Percentiles rank a stretch among this genome's conserved stretches.
Evolutionary conservation across 2,113 vertebrate species (phyloP).

Genomic region (Genyomyrus donnyi): DNA sequence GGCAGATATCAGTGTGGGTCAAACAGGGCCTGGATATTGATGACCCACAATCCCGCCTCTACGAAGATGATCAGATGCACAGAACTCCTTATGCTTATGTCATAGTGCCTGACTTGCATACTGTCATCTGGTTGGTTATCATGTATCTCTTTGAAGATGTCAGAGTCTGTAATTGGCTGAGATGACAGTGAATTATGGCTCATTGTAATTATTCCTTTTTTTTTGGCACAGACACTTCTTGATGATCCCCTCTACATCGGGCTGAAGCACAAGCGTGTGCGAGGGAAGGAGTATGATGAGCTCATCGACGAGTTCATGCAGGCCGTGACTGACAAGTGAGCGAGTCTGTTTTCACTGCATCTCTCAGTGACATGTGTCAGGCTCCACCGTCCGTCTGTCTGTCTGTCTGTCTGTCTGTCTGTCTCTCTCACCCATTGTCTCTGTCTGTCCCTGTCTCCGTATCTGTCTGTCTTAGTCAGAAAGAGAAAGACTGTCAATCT

Average conservation of each 20-base stretch:
- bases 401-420: not conserved
- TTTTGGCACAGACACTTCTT: slow-evolving; percentile 72
- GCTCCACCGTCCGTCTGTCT: not conserved
- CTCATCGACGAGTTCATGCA: slow-evolving; percentile 96
- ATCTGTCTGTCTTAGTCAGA: not conserved
- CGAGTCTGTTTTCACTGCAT: not conserved
- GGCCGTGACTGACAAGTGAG: slow-evolving; percentile 90
- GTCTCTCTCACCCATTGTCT: not conserved
- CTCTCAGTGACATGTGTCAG: not conserved
- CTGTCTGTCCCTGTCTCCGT: too few species aligned
- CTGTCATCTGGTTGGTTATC: not conserved
- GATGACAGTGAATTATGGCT: not conserved
- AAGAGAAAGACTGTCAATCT: too few species aligned
- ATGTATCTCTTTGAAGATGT: not conserved
- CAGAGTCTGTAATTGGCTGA: not conserved
- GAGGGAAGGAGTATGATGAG: slow-evolving; percentile 86
- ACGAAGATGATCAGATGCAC: not conserved
- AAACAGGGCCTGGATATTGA: not conserved
- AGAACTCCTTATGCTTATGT: not conserved
- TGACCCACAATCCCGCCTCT: not conserved
- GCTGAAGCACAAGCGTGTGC: slow-evolving; percentile 83
- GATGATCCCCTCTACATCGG: slow-evolving; percentile 92
- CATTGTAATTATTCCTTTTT: slow-evolving; percentile 11
- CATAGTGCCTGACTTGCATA: not conserved
- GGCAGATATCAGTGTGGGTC: not conserved